Base-by-base conservation (phyloP, 2,888 invertebrate genomes). In the Timema podura region DNA sequence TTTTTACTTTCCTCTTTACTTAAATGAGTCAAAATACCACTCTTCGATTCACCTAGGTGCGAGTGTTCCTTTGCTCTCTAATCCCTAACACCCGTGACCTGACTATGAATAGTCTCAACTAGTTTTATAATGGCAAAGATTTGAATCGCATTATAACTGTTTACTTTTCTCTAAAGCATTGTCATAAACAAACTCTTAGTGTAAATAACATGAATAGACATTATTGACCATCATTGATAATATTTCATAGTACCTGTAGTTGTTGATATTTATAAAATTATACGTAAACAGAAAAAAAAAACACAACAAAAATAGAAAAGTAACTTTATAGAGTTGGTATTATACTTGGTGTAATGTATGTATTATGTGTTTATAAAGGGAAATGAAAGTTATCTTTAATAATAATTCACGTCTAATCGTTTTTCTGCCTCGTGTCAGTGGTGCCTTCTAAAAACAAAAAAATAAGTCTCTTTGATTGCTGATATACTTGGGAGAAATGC, bases 391-490 rank as follows among this genome's bases (percentile, higher is more conserved):
- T 30, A 30, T 30, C 30, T 30, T 30, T 30, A 30, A 30, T 30
- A 9, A 44, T 61, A 61, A 6, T 61, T 30, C 9, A 16, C 45
- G 44, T 10, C 13, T 61, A 30, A 30, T 79, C 76, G 77, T 79
- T 79, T 79, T 79, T 81, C 80, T 79, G 81, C 81, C 81, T 82
- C 81, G 81, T 81, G 81, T 81, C 82, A 82, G 81, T 81, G 82
- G 82, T 82, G 82, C 82, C 82, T 82, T 82, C 82, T 81, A 57
- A 30, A 61, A 61, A 44, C 61, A 61, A 45, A 57, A 57, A 57
- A 61, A 30, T 30, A 30, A 30, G 30, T 30, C 30, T 30, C 30
- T 30, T 30, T 30, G 30, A 30, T 30, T 30, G 30, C 30, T 30
- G 30, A 3, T 30, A 30, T 30, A 30, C 30, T 30, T 3, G 30